phyloP scores from a whole-genome alignment of 2,113 vertebrate species.

The Promerops cafer region DNA sequence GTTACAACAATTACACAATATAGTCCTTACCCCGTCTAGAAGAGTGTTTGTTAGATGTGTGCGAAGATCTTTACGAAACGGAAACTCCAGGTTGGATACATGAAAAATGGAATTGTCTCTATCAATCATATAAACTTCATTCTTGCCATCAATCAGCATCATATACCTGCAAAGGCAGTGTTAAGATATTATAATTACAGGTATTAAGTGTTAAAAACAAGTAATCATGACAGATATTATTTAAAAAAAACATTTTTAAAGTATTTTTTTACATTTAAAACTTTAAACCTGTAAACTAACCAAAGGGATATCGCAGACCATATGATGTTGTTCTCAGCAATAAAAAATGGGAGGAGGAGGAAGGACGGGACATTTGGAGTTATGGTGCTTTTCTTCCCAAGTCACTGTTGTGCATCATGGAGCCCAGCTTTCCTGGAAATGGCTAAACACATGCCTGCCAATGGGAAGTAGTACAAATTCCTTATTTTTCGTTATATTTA shows the following conservation, averaged over 20 bases:
- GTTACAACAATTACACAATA: neutral
- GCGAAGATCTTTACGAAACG: conserved; percentile 90
- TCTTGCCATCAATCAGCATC: conserved; percentile 96
- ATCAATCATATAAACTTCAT: conserved; percentile 96
- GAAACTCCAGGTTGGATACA: conserved; percentile 92
- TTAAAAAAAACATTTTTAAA: neutral
- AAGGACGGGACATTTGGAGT: neutral
- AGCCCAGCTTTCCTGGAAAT: neutral
- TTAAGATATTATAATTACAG: neutral
- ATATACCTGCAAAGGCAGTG: conserved; percentile 83
- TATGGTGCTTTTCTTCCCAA: neutral
- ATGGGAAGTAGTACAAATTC: neutral
- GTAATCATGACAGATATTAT: neutral
- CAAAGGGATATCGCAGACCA: neutral
- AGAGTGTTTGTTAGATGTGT: conserved; percentile 89
- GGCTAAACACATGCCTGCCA: neutral
- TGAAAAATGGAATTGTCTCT: conserved; percentile 94
- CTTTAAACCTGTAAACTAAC: neutral
- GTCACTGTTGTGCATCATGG: neutral
- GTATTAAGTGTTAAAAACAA: neutral
- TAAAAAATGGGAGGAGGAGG: neutral
- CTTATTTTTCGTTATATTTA: neutral
- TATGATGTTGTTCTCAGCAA: neutral
- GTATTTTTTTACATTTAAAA: neutral
- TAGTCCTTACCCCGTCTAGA: conserved; percentile 89